Evolutionary conservation across 1,140 invertebrate species (phyloP).

Genomic region (Contarinia nasturtii): DNA sequence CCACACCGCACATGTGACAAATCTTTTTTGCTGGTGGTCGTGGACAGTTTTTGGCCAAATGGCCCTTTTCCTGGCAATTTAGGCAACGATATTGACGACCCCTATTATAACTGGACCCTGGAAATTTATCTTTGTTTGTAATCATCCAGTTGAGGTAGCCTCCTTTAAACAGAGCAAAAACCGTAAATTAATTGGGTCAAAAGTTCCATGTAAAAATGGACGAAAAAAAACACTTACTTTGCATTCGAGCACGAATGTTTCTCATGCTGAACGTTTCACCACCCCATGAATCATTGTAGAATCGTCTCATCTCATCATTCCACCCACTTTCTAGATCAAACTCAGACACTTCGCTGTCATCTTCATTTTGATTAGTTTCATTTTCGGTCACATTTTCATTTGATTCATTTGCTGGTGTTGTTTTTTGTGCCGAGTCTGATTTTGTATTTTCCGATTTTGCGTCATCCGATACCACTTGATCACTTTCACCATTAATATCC

Average conservation of each 20-base stretch:
- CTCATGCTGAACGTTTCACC: slow-evolving; percentile 34
- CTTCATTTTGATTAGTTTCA: not conserved
- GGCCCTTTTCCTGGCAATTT: slow-evolving; percentile 34
- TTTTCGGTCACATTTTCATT: not conserved
- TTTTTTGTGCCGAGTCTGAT: not conserved
- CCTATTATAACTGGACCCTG: not conserved
- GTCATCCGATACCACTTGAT: not conserved
- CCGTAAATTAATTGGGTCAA: not conserved
- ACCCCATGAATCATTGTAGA: slow-evolving; percentile 38
- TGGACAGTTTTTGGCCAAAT: slow-evolving; percentile 28
- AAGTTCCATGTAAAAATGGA: slow-evolving; percentile 12
- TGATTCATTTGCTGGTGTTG: not conserved
- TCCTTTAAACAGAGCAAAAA: not conserved
- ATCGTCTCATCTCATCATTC: slow-evolving; percentile 31
- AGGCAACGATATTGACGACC: slow-evolving; percentile 15
- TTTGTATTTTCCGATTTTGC: not conserved
- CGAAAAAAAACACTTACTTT: slow-evolving; percentile 26
- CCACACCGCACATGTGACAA: slow-evolving; percentile 39
- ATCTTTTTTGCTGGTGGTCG: slow-evolving; percentile 23
- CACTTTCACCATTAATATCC: not conserved
- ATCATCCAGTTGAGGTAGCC: not conserved
- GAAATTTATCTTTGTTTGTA: not conserved
- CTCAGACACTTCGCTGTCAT: not conserved
- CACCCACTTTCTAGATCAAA: slow-evolving; percentile 11
- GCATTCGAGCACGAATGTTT: slow-evolving; percentile 31